Base-by-base conservation (phyloP, 2,113 vertebrate species). In the Anthoscopus minutus region DNA sequence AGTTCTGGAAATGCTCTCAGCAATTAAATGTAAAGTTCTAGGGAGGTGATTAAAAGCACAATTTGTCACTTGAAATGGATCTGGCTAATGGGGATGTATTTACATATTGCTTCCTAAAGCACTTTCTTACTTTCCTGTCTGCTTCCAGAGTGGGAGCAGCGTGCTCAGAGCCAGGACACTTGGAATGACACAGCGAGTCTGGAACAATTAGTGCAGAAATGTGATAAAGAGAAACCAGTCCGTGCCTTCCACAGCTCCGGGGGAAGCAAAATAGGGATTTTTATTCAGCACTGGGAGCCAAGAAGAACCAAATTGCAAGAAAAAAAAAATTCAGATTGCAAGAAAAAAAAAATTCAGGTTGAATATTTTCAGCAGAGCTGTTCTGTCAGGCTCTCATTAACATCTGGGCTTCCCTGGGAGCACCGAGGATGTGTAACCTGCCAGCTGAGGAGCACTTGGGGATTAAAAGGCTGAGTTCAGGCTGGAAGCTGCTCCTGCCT, bases 61-160 rank as follows among this genome's bases (percentile, higher is more conserved):
- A 66, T 96, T 97, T 94, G 92, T 96, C 95, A 96, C 89, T 96
- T 95, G 94, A 88, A 95, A 93, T 94, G 70, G 88, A 88, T 97
- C 73, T 88, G 61, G 88, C 92, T 97, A 88, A 95, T 96, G 95
- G 79, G 45, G 70, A 78, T 77, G 47, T 92, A 92, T 92, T 97
- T 97, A 94, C 95, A 96, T 95, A 91, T 56, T 95, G 94, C 94
- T 95, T 96, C 86, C 88, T 78, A 79, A 86, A 89, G 96, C 94
- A 95, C 42, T 96, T 97, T 96, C 57, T 61, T 60, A 35, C 64
- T 95, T 51, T 33, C 30, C 76, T 88, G 54, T 61, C 21, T 69
- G 42, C 50, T 86, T 93, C 42, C 57, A 92, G 78, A 47, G 42
- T 13, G 45, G 5, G 50, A 89, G 30, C 13, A 38, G 58, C 11